A percentile compares a stretch with the other conserved stretches of the same genome.
Evolutionary conservation across 2,888 invertebrate species (phyloP).

Genomic region (Eupeodes latifasciatus): DNA sequence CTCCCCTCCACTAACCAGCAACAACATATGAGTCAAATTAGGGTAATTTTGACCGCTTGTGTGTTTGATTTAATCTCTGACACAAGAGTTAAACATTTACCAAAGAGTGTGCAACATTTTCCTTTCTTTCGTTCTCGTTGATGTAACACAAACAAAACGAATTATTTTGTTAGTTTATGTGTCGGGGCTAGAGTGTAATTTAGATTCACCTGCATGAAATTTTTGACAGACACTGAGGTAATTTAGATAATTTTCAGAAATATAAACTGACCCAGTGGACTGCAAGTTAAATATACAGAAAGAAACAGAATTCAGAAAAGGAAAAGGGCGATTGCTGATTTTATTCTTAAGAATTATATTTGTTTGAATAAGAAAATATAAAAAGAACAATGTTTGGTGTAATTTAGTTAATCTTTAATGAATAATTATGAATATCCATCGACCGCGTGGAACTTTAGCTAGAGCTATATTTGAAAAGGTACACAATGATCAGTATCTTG

Average conservation of each 20-base stretch:
- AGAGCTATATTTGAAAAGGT: conserved; percentile 83
- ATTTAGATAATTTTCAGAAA: background rate
- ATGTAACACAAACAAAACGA: no score
- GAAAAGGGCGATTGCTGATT: background rate
- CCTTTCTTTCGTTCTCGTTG: no score
- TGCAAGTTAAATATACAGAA: background rate
- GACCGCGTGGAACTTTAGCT: conserved; percentile 83
- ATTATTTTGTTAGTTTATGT: no score
- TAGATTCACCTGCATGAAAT: no score
- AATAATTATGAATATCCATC: conserved; percentile 80
- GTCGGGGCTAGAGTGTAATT: no score
- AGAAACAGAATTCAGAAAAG: background rate
- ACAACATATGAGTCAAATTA: no score
- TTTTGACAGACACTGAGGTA: no score
- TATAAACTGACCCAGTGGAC: background rate
- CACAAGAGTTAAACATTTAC: no score
- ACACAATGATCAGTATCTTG: conserved; percentile 83
- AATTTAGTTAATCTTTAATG: background rate
- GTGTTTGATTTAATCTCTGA: no score
- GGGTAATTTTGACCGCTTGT: no score
- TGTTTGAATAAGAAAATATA: background rate
- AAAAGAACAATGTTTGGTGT: background rate
- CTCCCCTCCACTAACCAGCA: no score
- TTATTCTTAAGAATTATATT: background rate
- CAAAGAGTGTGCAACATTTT: no score